Evolutionary conservation across 2,113 vertebrate genomes (phyloP), one percentile per base, ranked within the genome.

Genomic region (Nycticryphes semicollaris): DNA sequence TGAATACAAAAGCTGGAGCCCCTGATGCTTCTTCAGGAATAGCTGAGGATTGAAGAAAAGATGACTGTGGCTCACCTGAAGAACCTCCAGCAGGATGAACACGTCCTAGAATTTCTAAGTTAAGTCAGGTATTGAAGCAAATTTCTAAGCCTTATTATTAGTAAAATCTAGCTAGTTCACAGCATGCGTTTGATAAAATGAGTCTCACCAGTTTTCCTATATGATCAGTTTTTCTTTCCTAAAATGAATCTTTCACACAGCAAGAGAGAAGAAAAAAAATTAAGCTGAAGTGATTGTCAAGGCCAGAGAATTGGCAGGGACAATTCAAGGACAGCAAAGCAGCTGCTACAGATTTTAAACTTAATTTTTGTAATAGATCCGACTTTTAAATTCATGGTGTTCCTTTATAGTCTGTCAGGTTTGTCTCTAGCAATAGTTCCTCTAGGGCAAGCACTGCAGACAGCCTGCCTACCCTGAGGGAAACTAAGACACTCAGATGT

Each of bases 371-470:
- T 79, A 89, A 92, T 54, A 73, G 66, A 92, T 56, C 8, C 0
- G 0, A 84, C 82, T 94, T 96, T 95, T 73, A 94, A 96, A 96
- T 94, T 92, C 83, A 82, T 6, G 37, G 50, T 63, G 31, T 21
- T 91, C 57, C 84, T 95, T 96, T 89, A 47, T 19, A 89, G 84
- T 74, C 77, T 91, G 81, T 67, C 74, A 87, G 47, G 74, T 83
- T 93, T 93, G 67, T 94, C 81, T 94, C 92, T 28, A 67, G 74
- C 81, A 79, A 69, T 53, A 95, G 86, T 73, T 96, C 90, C 95
- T 95, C 87, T 43, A 97, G 90, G 91, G 91, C 93, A 96, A 96
- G 92, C 25, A 77, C 48, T 80, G 91, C 89, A 97, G 80, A 94
- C 73, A 91, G 91, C 59, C 81, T 80, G 59, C 87, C 84, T 94